Percentiles rank a stretch among this genome's conserved stretches.
These are phyloP conservation scores for Siniperca obscura DNA, from an alignment of 2,797 vertebrate species.

Conservation along the genomic window DNA sequence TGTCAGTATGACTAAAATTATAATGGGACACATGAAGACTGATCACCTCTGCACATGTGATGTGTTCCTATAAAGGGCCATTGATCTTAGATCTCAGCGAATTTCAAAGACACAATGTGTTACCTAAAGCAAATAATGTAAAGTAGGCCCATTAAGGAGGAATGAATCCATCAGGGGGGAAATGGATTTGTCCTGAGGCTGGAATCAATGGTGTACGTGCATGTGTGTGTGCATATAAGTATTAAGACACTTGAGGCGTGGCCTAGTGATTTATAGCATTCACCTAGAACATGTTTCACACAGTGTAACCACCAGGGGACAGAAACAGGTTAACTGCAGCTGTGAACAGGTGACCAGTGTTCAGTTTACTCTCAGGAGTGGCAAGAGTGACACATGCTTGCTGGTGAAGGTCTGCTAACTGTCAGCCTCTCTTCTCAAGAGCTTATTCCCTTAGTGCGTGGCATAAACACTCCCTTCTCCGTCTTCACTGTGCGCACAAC, in stretches of 20 bases:
- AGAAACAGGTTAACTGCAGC: conserved; percentile 55
- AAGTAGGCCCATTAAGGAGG: conserved; percentile 88
- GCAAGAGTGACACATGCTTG: conserved; percentile 13
- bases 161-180: conserved; percentile 87
- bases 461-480: conserved; percentile 23
- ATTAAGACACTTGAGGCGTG: conserved; percentile 66
- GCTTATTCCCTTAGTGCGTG: neutral
- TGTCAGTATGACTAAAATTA: conserved; percentile 60
- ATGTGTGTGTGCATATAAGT: conserved; percentile 31
- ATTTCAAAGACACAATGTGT: conserved; percentile 82
- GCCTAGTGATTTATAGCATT: conserved; percentile 80
- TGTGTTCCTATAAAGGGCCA: conserved; percentile 65
- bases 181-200: conserved; percentile 85
- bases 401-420: conserved; percentile 14
- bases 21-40: conserved; percentile 61
- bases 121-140: conserved; percentile 88
- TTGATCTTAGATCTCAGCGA: conserved; percentile 84
- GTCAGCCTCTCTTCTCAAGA: conserved; percentile 8
- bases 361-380: conserved; percentile 54
- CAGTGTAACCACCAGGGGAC: conserved; percentile 60
- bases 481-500: neutral
- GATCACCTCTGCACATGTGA: conserved; percentile 68
- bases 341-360: conserved; percentile 63
- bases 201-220: conserved; percentile 80
- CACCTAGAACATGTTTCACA: conserved; percentile 67